phyloP scores from a whole-genome alignment of 1,140 invertebrate species.

The Drosophila cardini region DNA sequence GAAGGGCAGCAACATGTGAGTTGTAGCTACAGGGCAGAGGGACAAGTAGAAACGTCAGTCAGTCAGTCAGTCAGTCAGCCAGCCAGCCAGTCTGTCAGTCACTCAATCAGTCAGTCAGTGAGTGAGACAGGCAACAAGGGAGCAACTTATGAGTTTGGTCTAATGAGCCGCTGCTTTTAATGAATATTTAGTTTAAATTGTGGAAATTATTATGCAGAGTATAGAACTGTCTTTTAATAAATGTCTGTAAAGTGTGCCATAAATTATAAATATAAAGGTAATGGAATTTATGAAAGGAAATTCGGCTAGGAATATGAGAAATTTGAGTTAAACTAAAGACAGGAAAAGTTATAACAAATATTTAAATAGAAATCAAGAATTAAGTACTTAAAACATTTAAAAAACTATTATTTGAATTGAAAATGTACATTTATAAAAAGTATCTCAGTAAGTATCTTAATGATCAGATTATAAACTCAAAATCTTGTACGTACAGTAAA shows the following conservation, averaged over 20 bases:
- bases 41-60: background rate
- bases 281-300: no score
- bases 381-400: background rate
- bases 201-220: conserved; percentile 1
- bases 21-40: background rate
- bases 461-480: no score
- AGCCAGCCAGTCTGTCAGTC: conserved; percentile 8
- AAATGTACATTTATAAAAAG: no score
- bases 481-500: no score
- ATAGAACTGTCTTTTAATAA: background rate
- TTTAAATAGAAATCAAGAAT: no score
- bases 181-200: conserved; percentile 13
- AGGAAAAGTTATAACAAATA: no score
- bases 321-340: no score
- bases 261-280: background rate
- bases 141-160: conserved; percentile 5
- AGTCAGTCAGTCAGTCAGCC: conserved; percentile 34
- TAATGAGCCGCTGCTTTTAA: conserved; percentile 35
- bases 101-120: conserved; percentile 19
- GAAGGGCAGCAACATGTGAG: conserved; percentile 77
- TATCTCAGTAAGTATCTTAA: no score
- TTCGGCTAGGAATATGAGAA: no score
- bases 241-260: background rate
- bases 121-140: conserved; percentile 15
- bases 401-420: no score